Evolutionary conservation across 2,113 vertebrate genomes (phyloP).

Genomic region (Phrynosoma platyrhinos): DNA sequence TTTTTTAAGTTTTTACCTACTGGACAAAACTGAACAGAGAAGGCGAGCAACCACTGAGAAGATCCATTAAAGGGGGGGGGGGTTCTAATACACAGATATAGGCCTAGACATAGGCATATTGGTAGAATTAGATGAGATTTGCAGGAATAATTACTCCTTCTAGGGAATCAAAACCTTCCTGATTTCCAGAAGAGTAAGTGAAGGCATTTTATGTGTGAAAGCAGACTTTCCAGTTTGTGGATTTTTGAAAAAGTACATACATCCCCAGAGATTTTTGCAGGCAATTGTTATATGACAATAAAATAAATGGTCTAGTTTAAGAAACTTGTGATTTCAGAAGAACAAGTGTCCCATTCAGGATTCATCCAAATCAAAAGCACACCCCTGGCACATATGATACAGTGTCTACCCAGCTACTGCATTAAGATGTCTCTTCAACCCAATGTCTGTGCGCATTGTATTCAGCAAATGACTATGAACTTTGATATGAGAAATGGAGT

Average conservation of each 20-base stretch:
- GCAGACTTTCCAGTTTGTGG: background rate
- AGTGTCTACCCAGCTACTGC: background rate
- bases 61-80: no score
- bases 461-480: background rate
- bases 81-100: no score
- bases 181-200: background rate
- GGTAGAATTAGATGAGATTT: no score
- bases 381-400: background rate
- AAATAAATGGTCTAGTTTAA: background rate
- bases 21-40: no score
- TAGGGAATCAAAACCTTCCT: no score
- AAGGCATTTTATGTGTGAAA: background rate
- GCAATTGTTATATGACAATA: background rate
- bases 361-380: background rate
- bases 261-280: background rate
- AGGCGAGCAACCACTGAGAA: no score
- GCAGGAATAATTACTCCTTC: no score
- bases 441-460: background rate
- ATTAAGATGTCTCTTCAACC: background rate
- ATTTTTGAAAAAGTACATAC: background rate
- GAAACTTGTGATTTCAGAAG: background rate
- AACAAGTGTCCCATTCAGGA: background rate
- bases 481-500: background rate
- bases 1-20: no score
- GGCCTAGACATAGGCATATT: no score